Percentiles rank a stretch among this genome's conserved stretches.
These are phyloP conservation scores for pig (Sus scrofa) DNA, from an alignment of 2,113 vertebrate species.

Conservation along the genomic window T2T-Sscrofa CM000830.6:43006501-43007000, in stretches of 20 bases:
- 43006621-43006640: background rate
- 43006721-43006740: background rate
- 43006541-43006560: background rate
- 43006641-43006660: background rate
- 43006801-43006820: background rate
- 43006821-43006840: background rate
- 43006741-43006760: background rate
- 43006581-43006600: background rate
- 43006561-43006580: background rate
- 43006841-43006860: background rate
- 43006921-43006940: background rate
- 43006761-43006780: background rate
- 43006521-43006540: background rate
- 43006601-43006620: background rate
- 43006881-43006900: background rate
- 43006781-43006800: background rate
- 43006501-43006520: slow-evolving; percentile 13
- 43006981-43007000: too few species aligned
- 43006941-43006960: too few species aligned
- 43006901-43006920: background rate
- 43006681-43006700: background rate
- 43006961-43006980: too few species aligned
- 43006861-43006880: slow-evolving; percentile 24
- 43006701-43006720: background rate
- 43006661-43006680: background rate